Evolutionary conservation across 1,140 invertebrate species (phyloP), one percentile per base, ranked within the genome.

Genomic region (Drosophila sulfurigaster): DNA sequence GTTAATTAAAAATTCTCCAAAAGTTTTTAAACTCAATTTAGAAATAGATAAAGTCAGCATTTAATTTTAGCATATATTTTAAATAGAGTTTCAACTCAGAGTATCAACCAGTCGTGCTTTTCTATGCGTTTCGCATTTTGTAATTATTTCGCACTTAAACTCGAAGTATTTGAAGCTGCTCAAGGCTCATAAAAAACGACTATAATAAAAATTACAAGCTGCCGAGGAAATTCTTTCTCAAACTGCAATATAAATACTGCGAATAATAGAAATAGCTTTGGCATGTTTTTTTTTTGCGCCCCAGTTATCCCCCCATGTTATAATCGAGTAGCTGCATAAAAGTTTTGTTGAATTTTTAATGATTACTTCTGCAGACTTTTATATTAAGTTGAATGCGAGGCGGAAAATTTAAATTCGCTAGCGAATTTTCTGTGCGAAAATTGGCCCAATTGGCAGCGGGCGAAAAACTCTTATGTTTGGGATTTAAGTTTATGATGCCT

Each of bases 131-230:
- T 15, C 2, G 13, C 28, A 58, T 45, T 75, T 65, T 73, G 78
- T 73, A 89, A 88, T 88, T 88, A 88, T 88, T 85, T 90, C 43
- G 75, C 71, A 79, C 75, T 88, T 85, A 85, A 79, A 59, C 57
- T 59, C 65, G 7, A 81, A 81, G 69, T 74, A 80, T 83, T 76
- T 78, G 59, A 49, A 54, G 63, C 54, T 67, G 72, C 66, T 82
- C 68, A 88, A 78, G 51, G 58, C 20, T 43, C 28, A 52, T 38
- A 52, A 46, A 54, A 68, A 25, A 51, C 48, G 58, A 28, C 13
- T 20, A 43, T 57, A 45, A 64, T 41, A 54, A 48, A 58, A 72
- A 56, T 70, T 16, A 38, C 13, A 41, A 11, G 11, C 38, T 45
- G 41, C 20, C 13, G n/a, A 46, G 46, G 30, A 58, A 71, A 71